Evolutionary conservation across 2,888 invertebrate genomes (phyloP).

Genomic region (Hyposoter dolosus): DNA sequence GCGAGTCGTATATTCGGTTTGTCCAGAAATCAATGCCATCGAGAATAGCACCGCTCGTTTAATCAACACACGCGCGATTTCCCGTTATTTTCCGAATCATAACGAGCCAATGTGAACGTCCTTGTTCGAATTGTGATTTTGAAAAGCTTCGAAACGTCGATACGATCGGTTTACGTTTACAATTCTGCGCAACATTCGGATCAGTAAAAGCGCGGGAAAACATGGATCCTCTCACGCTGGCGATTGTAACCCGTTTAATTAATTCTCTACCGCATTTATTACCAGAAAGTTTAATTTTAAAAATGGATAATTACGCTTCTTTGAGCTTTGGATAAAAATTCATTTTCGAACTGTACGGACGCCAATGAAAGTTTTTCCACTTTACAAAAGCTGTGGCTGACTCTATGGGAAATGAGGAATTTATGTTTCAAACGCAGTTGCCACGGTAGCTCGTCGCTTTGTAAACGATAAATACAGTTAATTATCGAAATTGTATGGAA

Average conservation of each 20-base stretch:
- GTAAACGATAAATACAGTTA: background rate
- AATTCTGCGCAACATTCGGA: background rate
- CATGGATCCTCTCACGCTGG: background rate
- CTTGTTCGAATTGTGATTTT: background rate
- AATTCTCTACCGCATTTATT: background rate
- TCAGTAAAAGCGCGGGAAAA: background rate
- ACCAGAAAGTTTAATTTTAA: background rate
- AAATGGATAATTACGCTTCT: background rate
- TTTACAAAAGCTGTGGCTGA: background rate
- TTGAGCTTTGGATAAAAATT: background rate
- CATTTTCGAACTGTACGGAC: background rate
- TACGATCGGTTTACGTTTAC: background rate
- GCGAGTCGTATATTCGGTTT: background rate
- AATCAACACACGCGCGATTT: background rate
- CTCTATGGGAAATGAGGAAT: background rate
- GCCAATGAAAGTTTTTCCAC: background rate
- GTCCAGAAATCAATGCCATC: slow-evolving; percentile 9
- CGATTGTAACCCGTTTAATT: background rate
- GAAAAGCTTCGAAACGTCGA: background rate
- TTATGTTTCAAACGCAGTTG: background rate
- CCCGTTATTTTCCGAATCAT: background rate
- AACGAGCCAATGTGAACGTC: background rate
- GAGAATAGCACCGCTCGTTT: background rate
- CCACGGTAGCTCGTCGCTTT: background rate
- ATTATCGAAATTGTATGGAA: background rate